Base-by-base conservation (phyloP, 2,797 vertebrate genomes). In the Allobates femoralis region DNA sequence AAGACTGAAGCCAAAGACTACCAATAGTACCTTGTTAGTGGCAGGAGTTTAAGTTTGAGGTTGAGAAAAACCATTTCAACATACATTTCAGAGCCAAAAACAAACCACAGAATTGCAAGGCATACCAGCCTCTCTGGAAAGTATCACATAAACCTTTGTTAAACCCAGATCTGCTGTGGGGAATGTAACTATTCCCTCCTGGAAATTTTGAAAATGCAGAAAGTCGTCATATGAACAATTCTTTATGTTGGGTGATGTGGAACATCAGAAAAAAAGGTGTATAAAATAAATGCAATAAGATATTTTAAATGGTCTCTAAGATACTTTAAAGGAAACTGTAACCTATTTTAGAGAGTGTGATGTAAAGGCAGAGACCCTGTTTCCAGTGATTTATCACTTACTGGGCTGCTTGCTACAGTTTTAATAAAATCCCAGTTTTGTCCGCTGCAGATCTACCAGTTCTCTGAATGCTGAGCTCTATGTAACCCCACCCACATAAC, bases 81-180 rank as follows among this genome's bases (percentile, higher is more conserved):
- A 50, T 50, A 74, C n/a, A 50, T 46, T 26, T 46, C 41, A 46
- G 23, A 50, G 69, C 69, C 69, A 74, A 74, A 74, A 50, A 26
- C 41, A 46, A 74, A 26, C 71, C 71, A 74, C 71, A 74, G 46
- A 74, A 41, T 41, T 41, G 67, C n/a, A 7, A 74, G 37, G 71
- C 37, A 50, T 46, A 50, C 8, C 71, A 74, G 23, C 4, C 34
- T n/a, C 26, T 74, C 71, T 46, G 41, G 71, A 74, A 74, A 50
- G n/a, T 6, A 74, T 74, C 37, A 74, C 16, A 74, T 37, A 50
- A 73, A 16, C 71, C 71, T 50, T 50, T 74, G 41, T 74, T n/a
- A 14, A 46, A 50, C 71, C 71, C 26, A 74, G 41, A 26, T 46
- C 37, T 50, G 71, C 71, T 46, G 2, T 12, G 26, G 8, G 11